Conservation (phyloP, 2,113 vertebrate genomes). For the Leucoraja erinaceus region DNA sequence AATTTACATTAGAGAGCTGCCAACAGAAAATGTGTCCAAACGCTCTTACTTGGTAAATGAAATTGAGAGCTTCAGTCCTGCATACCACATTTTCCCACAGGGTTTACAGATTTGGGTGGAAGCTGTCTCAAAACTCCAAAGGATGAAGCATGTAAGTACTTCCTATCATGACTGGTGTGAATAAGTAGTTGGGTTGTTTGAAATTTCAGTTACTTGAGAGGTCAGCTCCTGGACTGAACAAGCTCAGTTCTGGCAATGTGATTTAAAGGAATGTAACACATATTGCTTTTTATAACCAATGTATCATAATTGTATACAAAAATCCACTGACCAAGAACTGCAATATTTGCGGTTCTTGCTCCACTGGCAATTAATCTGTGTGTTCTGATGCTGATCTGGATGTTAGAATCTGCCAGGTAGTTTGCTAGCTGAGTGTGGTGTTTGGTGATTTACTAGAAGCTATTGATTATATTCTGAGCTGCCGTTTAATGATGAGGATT, state of each 20-base stretch:
- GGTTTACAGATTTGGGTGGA: not conserved
- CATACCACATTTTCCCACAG: not conserved
- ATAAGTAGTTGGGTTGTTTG: not conserved
- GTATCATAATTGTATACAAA: not conserved
- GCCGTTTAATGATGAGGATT: not conserved
- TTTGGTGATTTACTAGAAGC: not conserved
- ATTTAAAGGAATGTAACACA: not conserved
- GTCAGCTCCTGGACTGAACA: not conserved
- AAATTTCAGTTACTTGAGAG: not conserved
- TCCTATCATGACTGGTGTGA: not conserved
- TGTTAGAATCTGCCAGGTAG: not conserved
- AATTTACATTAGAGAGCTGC: not conserved
- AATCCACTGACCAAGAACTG: not conserved
- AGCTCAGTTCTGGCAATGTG: not conserved
- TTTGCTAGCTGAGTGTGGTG: not conserved
- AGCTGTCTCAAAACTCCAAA: not conserved
- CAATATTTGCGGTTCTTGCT: not conserved
- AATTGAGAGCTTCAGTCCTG: not conserved
- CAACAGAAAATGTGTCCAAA: not conserved
- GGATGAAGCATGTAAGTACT: not conserved
- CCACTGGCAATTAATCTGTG: not conserved
- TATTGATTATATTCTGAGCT: not conserved
- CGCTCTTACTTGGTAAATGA: not conserved
- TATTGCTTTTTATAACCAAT: not conserved
- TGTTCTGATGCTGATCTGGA: not conserved